Evolutionary conservation across 2,888 invertebrate species (phyloP).

Genomic region (Julus scandinavius): DNA sequence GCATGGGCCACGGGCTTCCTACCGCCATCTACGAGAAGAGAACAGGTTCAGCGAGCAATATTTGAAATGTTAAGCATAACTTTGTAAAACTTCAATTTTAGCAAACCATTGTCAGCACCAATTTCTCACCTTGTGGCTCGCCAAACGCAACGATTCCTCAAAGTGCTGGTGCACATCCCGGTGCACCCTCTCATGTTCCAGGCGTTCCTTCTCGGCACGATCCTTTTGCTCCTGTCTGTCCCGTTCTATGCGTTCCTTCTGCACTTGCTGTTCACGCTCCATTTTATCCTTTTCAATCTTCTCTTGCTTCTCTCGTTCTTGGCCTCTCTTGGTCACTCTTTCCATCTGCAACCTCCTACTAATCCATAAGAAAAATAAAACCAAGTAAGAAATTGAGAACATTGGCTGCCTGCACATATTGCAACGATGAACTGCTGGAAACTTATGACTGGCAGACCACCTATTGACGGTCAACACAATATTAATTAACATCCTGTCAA

Average conservation of each 20-base stretch:
- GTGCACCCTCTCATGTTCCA: slow-evolving; percentile 58
- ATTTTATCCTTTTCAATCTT: slow-evolving; percentile 67
- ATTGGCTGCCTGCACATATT: no score
- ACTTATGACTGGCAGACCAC: no score
- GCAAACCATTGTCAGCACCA: neutral
- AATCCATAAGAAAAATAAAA: neutral
- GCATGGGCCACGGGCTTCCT: slow-evolving; percentile 33
- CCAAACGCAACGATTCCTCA: slow-evolving; percentile 83
- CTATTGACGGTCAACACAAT: no score
- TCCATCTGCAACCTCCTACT: slow-evolving; percentile 66
- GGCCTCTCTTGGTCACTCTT: slow-evolving; percentile 58
- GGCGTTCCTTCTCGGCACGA: slow-evolving; percentile 56
- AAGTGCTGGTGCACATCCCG: slow-evolving; percentile 82
- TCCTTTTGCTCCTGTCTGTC: slow-evolving; percentile 69
- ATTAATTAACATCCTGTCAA: neutral
- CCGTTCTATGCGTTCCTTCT: slow-evolving; percentile 62
- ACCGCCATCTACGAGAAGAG: neutral
- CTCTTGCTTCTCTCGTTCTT: slow-evolving; percentile 69
- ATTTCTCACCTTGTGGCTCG: slow-evolving; percentile 77
- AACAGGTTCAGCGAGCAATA: neutral
- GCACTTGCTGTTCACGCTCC: slow-evolving; percentile 61
- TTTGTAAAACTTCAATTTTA: no score
- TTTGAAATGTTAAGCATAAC: no score
- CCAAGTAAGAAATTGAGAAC: neutral
- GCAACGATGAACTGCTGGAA: no score